Evolutionary conservation across 1,140 invertebrate genomes (phyloP), one percentile per base, ranked within the genome.

Genomic region (Anthonomus grandis): DNA sequence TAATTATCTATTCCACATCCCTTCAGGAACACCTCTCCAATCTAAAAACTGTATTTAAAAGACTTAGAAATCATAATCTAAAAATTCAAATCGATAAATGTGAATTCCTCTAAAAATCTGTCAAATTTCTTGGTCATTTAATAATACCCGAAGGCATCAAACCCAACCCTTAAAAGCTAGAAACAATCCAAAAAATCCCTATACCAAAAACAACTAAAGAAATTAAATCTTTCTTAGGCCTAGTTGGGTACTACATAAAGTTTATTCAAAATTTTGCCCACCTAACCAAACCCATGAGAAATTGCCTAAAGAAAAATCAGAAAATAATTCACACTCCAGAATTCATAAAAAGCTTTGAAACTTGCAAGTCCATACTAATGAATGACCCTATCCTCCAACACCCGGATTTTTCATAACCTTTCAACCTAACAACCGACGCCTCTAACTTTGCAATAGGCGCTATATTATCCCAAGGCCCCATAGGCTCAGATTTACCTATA

Each of bases 61-160:
- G 22, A 51, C 22, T 41, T 15, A 3, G 15, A 37, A 23, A 48
- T 8, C 10, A 22, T 10, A 17, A 5, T 13, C 9, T 6, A 38
- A 9, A 51, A 51, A 18, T 38, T 22, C 22, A n/a, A n/a, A n/a
- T n/a, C n/a, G n/a, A n/a, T n/a, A n/a, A n/a, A n/a, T n/a, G n/a
- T n/a, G n/a, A 22, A 51, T 10, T 48, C 6, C 34, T 27, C 13
- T 5, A 5, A 9, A 41, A 51, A 38, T 13, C 4, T 6, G 48
- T 36, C n/a, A 19, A 37, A 38, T 51, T 51, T 51, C 17, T 51
- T 5, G 27, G 48, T 10, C 46, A 73, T 27, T 69, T 75, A 51
- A 52, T 73, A 0, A 66, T 76, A 5, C 61, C 66, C 1, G 46
- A 60, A 12, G 75, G 74, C 13, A 67, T 78, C 0, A 60, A 64